Conservation (phyloP, 2,888 invertebrate species). For the Pollenia griseotomentosa region DNA sequence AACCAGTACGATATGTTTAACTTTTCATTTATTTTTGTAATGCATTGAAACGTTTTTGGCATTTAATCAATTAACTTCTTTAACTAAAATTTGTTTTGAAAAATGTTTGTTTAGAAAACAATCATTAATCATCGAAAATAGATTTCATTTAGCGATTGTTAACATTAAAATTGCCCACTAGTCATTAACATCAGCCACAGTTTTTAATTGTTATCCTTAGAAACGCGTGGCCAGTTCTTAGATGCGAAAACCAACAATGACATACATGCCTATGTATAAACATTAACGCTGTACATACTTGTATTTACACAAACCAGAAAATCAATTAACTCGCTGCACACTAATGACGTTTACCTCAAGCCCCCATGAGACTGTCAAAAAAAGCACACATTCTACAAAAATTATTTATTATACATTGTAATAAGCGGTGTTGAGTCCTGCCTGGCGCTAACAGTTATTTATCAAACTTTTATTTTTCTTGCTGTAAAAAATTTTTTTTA, state of each 20-base stretch:
- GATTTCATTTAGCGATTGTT: slow-evolving; percentile 51
- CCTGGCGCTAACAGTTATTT: slow-evolving; percentile 28
- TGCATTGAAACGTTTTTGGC: background rate
- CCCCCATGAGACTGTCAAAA: slow-evolving; percentile 1
- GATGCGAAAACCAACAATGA: slow-evolving; percentile 19
- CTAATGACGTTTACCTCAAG: slow-evolving; percentile 36
- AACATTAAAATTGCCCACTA: slow-evolving; percentile 20
- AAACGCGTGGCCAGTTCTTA: slow-evolving; percentile 38
- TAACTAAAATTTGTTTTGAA: slow-evolving; percentile 1
- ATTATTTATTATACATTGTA: background rate
- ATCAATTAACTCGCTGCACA: slow-evolving; percentile 56
- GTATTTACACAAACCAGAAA: slow-evolving; percentile 1
- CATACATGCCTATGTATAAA: background rate
- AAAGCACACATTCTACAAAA: slow-evolving; percentile 12
- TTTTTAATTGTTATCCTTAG: slow-evolving; percentile 23
- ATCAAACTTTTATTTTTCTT: slow-evolving; percentile 26
- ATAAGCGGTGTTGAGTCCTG: background rate
- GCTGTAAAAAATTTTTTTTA: background rate
- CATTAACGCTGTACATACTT: background rate
- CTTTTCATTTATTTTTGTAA: too few relatives aligned
- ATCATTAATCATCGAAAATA: slow-evolving; percentile 51
- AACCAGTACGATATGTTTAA: too few relatives aligned
- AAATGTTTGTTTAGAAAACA: slow-evolving; percentile 20
- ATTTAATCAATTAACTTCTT: slow-evolving; percentile 33
- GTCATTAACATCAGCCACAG: background rate